Conservation (phyloP, 2,888 invertebrate genomes). For the Operophtera brumata region DNA sequence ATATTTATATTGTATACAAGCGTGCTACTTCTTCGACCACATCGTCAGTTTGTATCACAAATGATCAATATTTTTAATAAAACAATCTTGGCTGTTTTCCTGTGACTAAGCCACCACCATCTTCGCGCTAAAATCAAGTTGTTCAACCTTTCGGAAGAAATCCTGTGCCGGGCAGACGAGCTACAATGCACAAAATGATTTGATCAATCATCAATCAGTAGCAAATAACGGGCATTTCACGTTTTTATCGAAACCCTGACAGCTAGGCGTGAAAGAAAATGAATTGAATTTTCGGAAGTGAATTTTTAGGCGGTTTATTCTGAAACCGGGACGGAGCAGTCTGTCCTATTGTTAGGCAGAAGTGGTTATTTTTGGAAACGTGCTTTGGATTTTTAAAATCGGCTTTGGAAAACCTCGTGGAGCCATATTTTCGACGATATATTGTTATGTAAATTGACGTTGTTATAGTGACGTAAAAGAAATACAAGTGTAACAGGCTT, state of each 20-base stretch:
- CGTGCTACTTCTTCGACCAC: no score
- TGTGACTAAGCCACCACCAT: no score
- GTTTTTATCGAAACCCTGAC: conserved; percentile 9
- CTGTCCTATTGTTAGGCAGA: conserved; percentile 36
- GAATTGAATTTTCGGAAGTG: conserved; percentile 42
- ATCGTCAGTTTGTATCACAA: no score
- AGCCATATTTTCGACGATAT: conserved; percentile 35
- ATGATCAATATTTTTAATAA: no score
- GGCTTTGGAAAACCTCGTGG: conserved; percentile 28
- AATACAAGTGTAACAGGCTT: conserved; percentile 18
- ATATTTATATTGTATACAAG: no score
- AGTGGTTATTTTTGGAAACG: conserved; percentile 36
- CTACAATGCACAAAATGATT: neutral
- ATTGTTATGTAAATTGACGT: conserved; percentile 37
- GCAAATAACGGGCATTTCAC: neutral
- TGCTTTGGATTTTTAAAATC: conserved; percentile 39
- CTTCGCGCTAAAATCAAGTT: no score
- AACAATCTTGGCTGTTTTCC: no score
- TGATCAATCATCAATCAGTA: neutral
- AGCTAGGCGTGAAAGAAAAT: conserved; percentile 28
- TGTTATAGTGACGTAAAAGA: conserved; percentile 31
- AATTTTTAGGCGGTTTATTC: conserved; percentile 46
- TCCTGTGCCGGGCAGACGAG: no score
- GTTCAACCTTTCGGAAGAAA: no score
- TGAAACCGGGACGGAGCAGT: conserved; percentile 31